Evolutionary conservation across 2,113 vertebrate species (phyloP).

Genomic region (Festucalex cinctus): DNA sequence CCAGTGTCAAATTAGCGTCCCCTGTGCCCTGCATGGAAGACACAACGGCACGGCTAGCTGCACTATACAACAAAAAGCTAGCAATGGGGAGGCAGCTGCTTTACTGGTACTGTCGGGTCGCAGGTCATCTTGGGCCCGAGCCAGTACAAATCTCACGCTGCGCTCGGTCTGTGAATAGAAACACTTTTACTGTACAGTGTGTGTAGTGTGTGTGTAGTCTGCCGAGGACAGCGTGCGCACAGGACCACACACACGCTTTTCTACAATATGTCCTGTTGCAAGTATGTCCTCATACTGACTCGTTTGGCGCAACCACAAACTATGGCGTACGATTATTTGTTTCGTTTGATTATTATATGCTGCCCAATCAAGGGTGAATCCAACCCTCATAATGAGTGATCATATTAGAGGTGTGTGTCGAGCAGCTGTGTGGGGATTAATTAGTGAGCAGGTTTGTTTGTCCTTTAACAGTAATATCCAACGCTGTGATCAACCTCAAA

Average conservation of each 20-base stretch:
- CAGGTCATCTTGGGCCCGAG: slow-evolving; percentile 56
- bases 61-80: slow-evolving; percentile 40
- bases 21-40: slow-evolving; percentile 39
- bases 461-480: slow-evolving; percentile 58
- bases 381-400: slow-evolving; percentile 9
- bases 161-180: slow-evolving; percentile 39
- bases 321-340: neutral
- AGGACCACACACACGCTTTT: slow-evolving; percentile 45
- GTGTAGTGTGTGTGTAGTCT: slow-evolving; percentile 28
- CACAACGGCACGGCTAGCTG: slow-evolving; percentile 40
- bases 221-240: slow-evolving; percentile 33
- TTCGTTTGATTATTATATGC: neutral
- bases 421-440: neutral
- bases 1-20: slow-evolving; percentile 62
- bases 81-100: slow-evolving; percentile 50
- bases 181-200: slow-evolving; percentile 52
- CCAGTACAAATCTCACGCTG: slow-evolving; percentile 57
- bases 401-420: slow-evolving; percentile 4
- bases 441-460: neutral
- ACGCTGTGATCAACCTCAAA: slow-evolving; percentile 19
- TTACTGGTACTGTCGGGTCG: slow-evolving; percentile 58
- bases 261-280: slow-evolving; percentile 11
- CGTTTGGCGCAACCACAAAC: slow-evolving; percentile 7
- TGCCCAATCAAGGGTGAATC: neutral
- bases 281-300: slow-evolving; percentile 12